Conservation (phyloP, 2,888 invertebrate genomes). For the Coelopa pilipes region DNA sequence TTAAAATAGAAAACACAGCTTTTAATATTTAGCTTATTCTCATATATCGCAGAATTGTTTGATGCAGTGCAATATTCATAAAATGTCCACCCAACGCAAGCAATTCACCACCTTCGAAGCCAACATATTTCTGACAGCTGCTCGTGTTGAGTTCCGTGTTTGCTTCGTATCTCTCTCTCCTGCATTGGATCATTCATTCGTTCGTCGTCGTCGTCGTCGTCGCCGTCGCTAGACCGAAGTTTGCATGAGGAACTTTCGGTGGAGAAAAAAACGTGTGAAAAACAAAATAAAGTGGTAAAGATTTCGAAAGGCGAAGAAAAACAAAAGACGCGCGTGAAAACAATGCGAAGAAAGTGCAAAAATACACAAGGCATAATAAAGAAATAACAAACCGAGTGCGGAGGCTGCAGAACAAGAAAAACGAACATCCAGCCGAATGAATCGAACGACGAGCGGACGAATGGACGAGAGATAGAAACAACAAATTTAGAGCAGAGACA, state of each 20-base stretch:
- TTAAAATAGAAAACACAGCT: too few species aligned
- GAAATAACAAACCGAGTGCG: slow-evolving; percentile 3
- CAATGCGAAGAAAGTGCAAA: background rate
- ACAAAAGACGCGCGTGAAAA: too few species aligned
- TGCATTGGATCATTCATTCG: background rate
- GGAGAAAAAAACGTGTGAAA: background rate
- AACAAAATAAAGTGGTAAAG: slow-evolving; percentile 2
- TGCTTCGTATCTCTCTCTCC: background rate
- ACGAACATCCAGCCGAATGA: slow-evolving; percentile 29
- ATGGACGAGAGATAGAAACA: slow-evolving; percentile 41
- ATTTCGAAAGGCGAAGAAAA: background rate
- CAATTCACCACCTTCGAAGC: background rate
- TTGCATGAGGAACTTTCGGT: slow-evolving; percentile 15
- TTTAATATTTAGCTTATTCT: background rate
- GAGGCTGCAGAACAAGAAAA: slow-evolving; percentile 22
- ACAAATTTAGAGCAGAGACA: slow-evolving; percentile 37
- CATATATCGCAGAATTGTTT: background rate
- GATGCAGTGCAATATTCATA: background rate
- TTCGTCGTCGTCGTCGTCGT: background rate
- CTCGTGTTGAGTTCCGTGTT: background rate
- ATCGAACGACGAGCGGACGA: slow-evolving; percentile 13
- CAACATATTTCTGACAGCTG: slow-evolving; percentile 21
- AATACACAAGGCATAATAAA: background rate
- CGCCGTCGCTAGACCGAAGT: background rate
- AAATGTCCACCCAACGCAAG: background rate